These are phyloP conservation scores for Hermatobates lingyangjiaoensis DNA, from an alignment of 1,140 invertebrate genomes.

Conservation along the genomic window DNA sequence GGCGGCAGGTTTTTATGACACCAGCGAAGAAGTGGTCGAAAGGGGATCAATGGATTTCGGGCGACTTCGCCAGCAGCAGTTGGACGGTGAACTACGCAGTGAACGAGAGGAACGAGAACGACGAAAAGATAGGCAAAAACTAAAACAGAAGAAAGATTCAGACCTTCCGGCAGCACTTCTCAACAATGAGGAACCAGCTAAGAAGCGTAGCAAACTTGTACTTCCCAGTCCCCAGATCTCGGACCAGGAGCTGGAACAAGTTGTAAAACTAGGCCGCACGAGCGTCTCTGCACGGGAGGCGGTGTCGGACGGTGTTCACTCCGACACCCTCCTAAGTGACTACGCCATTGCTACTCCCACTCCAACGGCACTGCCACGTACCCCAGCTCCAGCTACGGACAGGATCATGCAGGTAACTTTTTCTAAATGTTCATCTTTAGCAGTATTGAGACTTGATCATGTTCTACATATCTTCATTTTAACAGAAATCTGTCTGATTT, in stretches of 20 bases:
- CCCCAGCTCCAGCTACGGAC: conserved; percentile 57
- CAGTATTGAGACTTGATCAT: no score
- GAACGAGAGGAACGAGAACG: conserved; percentile 79
- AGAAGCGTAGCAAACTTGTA: conserved; percentile 89
- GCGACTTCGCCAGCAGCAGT: conserved; percentile 70
- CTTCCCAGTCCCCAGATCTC: conserved; percentile 93
- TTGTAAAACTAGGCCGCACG: conserved; percentile 89
- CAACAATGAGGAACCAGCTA: conserved; percentile 71
- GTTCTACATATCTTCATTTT: no score
- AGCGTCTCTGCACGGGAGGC: conserved; percentile 85
- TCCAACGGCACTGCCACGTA: conserved; percentile 60
- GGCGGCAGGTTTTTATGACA: conserved; percentile 83
- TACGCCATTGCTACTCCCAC: conserved; percentile 65
- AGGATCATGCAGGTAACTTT: conserved; percentile 33
- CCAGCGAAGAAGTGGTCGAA: conserved; percentile 70
- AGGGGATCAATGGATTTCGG: conserved; percentile 78
- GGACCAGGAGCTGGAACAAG: conserved; percentile 76
- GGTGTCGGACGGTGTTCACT: conserved; percentile 65
- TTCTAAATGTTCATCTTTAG: no score
- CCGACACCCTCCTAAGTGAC: conserved; percentile 75
- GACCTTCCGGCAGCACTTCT: conserved; percentile 84
- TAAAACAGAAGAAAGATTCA: conserved; percentile 90
- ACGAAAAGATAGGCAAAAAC: conserved; percentile 76
- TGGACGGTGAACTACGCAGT: conserved; percentile 75
- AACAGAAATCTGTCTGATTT: no score